Evolutionary conservation across 1,140 invertebrate genomes (phyloP).

Genomic region (Trachelipus rathkii): DNA sequence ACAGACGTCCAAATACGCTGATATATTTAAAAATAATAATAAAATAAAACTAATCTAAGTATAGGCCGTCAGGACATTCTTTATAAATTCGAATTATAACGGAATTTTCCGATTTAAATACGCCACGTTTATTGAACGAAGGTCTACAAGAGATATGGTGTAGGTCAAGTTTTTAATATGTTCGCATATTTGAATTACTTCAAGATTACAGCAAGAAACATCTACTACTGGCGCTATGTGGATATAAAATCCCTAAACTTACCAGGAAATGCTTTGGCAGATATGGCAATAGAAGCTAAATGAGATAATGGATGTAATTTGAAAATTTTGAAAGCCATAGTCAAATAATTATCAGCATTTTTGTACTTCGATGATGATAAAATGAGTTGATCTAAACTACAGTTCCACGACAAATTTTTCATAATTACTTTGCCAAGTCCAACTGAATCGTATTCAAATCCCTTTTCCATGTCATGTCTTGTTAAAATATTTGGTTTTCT

Average conservation of each 20-base stretch:
- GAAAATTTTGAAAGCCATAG: constrained; percentile 5
- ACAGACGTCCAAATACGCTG: no score
- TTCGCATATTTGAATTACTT: no score
- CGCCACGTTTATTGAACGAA: no score
- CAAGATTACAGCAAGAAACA: no score
- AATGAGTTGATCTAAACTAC: constrained; percentile 5
- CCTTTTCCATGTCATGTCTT: not conserved
- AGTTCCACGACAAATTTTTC: constrained; percentile 1
- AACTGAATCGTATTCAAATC: not conserved
- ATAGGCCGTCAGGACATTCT: no score
- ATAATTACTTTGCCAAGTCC: constrained; percentile 4
- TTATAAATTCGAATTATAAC: no score
- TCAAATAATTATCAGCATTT: not conserved
- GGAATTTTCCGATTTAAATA: no score
- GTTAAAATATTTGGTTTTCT: constrained; percentile 9
- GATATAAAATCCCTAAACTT: not conserved
- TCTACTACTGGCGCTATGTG: no score
- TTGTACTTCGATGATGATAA: constrained; percentile 6
- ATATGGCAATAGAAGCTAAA: constrained; percentile 1
- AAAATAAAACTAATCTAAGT: no score
- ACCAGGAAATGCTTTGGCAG: not conserved
- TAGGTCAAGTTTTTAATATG: no score
- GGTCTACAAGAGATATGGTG: no score
- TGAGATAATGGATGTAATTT: constrained; percentile 1
- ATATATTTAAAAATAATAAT: no score